Evolutionary conservation across 2,888 invertebrate species (phyloP).

Genomic region (Stegophylla sp.): DNA sequence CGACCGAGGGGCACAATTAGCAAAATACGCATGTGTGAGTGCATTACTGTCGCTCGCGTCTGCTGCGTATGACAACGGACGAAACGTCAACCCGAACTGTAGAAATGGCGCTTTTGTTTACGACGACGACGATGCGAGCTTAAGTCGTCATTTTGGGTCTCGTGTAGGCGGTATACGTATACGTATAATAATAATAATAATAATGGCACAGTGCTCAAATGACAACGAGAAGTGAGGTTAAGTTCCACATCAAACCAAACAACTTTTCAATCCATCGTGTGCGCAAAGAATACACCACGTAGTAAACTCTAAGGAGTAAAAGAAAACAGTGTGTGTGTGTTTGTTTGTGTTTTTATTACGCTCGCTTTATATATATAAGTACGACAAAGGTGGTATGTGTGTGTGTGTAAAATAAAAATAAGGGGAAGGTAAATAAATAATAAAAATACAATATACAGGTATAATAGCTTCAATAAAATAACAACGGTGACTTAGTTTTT

Average conservation of each 20-base stretch:
- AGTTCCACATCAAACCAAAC: constrained; percentile 27
- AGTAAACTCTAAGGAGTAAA: not conserved
- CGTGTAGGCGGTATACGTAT: too few species aligned
- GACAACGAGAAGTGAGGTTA: constrained; percentile 16
- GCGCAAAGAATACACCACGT: not conserved
- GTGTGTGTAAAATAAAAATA: not conserved
- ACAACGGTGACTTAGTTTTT: not conserved
- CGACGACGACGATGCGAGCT: not conserved
- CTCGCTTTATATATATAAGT: not conserved
- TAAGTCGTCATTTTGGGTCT: constrained; percentile 21
- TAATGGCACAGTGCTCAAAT: constrained; percentile 20
- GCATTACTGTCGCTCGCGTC: not conserved
- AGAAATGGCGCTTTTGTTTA: constrained; percentile 26
- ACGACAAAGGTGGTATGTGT: not conserved
- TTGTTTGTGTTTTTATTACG: not conserved
- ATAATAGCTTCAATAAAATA: not conserved
- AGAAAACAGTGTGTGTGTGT: not conserved
- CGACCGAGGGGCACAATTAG: constrained; percentile 31
- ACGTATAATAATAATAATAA: not conserved
- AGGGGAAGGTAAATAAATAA: not conserved
- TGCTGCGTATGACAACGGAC: not conserved
- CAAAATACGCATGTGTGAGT: not conserved
- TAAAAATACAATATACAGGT: not conserved
- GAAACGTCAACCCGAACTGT: constrained; percentile 26
- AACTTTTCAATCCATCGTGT: constrained; percentile 32